A percentile compares a stretch with the other conserved stretches of the same genome.
These are phyloP conservation scores for Thera obeliscata DNA, from an alignment of 2,888 invertebrate species.

Conservation along the genomic window DNA sequence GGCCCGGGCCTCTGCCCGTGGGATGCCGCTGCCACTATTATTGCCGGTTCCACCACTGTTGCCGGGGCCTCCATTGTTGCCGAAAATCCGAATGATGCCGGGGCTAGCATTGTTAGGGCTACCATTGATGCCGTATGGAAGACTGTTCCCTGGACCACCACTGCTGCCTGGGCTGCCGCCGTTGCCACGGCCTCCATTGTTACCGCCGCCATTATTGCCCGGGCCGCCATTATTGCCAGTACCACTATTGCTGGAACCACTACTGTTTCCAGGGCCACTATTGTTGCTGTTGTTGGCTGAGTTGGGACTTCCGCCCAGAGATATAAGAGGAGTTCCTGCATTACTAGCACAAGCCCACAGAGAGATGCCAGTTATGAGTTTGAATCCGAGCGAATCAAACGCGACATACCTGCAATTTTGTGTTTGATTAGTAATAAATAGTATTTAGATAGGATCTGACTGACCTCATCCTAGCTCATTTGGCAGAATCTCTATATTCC, in stretches of 20 bases:
- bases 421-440: not conserved
- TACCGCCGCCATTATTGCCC: not conserved
- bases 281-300: conserved; percentile 13
- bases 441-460: not conserved
- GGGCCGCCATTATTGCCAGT: conserved; percentile 6
- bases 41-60: conserved; percentile 50
- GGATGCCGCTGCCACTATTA: conserved; percentile 1
- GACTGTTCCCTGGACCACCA: not conserved
- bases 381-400: conserved; percentile 92
- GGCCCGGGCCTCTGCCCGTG: conserved; percentile 10
- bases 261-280: conserved; percentile 6
- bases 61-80: conserved; percentile 28
- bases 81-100: not conserved
- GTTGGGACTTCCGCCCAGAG: conserved; percentile 43
- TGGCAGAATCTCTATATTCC: too few species aligned
- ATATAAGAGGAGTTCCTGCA: conserved; percentile 52
- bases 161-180: not conserved
- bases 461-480: too few species aligned
- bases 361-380: conserved; percentile 93
- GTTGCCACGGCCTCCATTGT: not conserved
- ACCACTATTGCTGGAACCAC: conserved; percentile 11
- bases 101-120: conserved; percentile 28
- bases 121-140: not conserved
- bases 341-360: conserved; percentile 59
- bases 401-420: conserved; percentile 88